Base-by-base conservation (phyloP, 2,113 vertebrate genomes). In the Clarias macrocephalus region DNA sequence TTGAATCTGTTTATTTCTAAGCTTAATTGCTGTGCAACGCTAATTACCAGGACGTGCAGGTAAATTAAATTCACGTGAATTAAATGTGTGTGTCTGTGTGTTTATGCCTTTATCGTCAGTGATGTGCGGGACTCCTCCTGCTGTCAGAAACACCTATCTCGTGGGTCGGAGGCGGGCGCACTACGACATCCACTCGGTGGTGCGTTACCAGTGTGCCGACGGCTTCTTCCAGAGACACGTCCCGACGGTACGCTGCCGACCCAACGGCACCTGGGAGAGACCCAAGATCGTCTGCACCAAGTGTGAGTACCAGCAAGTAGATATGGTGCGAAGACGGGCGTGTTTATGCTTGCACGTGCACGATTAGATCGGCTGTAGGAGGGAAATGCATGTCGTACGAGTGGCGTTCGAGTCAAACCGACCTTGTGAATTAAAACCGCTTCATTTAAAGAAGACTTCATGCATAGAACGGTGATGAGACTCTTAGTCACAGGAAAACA, bases 251-350 rank as follows among this genome's bases (percentile, higher is more conserved):
- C 96, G 92, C 83, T 99, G 98, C 93, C 95, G 96, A 85, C 94
- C 94, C 87, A 95, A 94, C 1, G 98, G 98, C 62, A 96, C 94
- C 91, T 99, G 98, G 98, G 98, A 99, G 86, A 92, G 94, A 60
- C 97, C 97, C 87, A 95, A 96, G 86, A 96, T 99, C 87, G 93
- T 98, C 93, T 99, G 98, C 92, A 96, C 96, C 91, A 98, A 97
- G 93, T 96, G 98, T 99, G 89, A 97, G 97, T 94, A 70, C 16
- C 63, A 63, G 21, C 4, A 54, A 12, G 33, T 0, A 1, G 72
- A 48, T 16, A 2, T 2, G 66, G 16, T 16, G 3, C 19, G 33
- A 37, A 7, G 13, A 28, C 4, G 4, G 65, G 16, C 3, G 13
- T 30, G n/a, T 30, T 30, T 68, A 68, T 9, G 30, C 70, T 23